phyloP scores from a whole-genome alignment of 2,888 invertebrate species.

The Notocelia uddmanniana region DNA sequence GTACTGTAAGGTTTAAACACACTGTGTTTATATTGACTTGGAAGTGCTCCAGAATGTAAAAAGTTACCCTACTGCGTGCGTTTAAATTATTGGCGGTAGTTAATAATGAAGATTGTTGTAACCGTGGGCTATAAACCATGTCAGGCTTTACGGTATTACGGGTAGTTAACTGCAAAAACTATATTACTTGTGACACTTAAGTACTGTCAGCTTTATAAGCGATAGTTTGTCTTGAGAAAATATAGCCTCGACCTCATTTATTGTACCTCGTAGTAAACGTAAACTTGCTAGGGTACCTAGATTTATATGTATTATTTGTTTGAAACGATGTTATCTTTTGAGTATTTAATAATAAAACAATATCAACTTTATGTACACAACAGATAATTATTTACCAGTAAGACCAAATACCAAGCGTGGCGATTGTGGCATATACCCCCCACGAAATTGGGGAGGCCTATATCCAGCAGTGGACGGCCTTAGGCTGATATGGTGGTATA shows the following conservation, averaged over 20 bases:
- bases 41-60: constrained; percentile 16
- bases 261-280: background rate
- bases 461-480: too few species aligned
- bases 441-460: too few species aligned
- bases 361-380: too few species aligned
- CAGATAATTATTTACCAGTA: too few species aligned
- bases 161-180: constrained; percentile 32
- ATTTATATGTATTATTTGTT: background rate
- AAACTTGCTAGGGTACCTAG: background rate
- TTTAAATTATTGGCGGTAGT: constrained; percentile 24
- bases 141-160: constrained; percentile 20
- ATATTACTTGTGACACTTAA: constrained; percentile 21
- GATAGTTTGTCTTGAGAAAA: constrained; percentile 12
- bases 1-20: background rate
- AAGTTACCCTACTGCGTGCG: constrained; percentile 11
- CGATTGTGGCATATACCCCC: too few species aligned
- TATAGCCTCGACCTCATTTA: constrained; percentile 12
- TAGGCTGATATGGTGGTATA: too few species aligned
- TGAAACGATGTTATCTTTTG: background rate
- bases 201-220: constrained; percentile 19
- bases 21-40: constrained; percentile 10
- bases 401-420: too few species aligned
- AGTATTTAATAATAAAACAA: too few species aligned
- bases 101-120: constrained; percentile 13
- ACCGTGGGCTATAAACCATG: constrained; percentile 22